Conservation (phyloP, 2,888 invertebrate species). For the Pristionchus japonicus region DNA sequence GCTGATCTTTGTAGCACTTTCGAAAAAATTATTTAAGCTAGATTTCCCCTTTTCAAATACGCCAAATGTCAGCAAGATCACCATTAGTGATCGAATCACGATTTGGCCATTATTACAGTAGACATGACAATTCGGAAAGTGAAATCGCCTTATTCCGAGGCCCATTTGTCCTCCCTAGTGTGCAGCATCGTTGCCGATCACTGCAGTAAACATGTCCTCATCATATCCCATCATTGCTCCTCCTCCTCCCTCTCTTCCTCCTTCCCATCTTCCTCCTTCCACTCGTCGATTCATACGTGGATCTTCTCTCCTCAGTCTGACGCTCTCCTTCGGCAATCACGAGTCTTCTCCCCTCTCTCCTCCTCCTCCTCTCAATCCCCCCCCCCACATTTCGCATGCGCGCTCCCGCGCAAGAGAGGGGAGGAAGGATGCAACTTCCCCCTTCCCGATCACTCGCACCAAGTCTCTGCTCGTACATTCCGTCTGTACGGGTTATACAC, state of each 20-base stretch:
- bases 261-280: conserved; percentile 10
- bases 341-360: too few relatives aligned
- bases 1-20: too few relatives aligned
- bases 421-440: neutral
- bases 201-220: neutral
- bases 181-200: neutral
- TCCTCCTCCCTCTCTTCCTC: neutral
- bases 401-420: neutral
- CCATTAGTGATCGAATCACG: too few relatives aligned
- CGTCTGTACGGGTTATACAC: too few relatives aligned
- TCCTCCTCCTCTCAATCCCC: conserved; percentile 15
- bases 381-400: conserved; percentile 31
- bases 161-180: too few relatives aligned
- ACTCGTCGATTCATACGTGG: conserved; percentile 13
- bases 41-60: too few relatives aligned
- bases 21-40: too few relatives aligned
- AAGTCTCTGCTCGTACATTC: too few relatives aligned
- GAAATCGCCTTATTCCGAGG: too few relatives aligned
- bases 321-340: conserved; percentile 23
- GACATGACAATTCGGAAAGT: too few relatives aligned
- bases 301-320: conserved; percentile 2
- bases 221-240: neutral
- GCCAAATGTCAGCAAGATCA: too few relatives aligned
- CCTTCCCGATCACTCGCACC: neutral
- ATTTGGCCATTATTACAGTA: too few relatives aligned